Evolutionary conservation across 2,888 invertebrate species (phyloP).

Genomic region (Caenorhabditis panamensis): DNA sequence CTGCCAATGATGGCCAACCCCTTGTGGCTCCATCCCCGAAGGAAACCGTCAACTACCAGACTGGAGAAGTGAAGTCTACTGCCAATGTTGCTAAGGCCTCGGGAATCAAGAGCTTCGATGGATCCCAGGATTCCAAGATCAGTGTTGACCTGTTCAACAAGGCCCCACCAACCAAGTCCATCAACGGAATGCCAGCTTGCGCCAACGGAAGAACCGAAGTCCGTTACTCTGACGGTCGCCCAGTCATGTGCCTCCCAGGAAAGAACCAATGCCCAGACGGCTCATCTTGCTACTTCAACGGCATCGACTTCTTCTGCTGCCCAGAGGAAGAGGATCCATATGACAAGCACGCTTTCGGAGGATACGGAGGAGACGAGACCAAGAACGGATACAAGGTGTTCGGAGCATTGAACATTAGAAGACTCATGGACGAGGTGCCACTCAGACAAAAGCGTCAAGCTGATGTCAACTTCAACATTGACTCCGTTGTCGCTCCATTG

Average conservation of each 20-base stretch:
- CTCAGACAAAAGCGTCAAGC: conserved; percentile 63
- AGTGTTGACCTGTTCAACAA: conserved; percentile 51
- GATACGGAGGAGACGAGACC: conserved; percentile 79
- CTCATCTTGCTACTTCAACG: conserved; percentile 81
- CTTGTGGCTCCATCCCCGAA: conserved; percentile 75
- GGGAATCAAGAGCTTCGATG: conserved; percentile 54
- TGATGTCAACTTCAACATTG: conserved; percentile 71
- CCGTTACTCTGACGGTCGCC: conserved; percentile 68
- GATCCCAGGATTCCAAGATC: conserved; percentile 40
- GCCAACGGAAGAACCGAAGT: conserved; percentile 77
- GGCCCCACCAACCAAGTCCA: conserved; percentile 25
- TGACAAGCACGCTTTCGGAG: conserved; percentile 77
- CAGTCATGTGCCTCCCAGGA: conserved; percentile 81
- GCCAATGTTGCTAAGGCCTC: conserved; percentile 44
- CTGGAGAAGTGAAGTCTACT: conserved; percentile 65
- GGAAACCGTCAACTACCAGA: conserved; percentile 74
- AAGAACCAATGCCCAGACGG: conserved; percentile 79
- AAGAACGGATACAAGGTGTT: conserved; percentile 79
- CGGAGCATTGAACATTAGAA: conserved; percentile 73
- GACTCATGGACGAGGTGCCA: conserved; percentile 69
- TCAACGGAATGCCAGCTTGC: conserved; percentile 72
- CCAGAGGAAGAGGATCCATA: conserved; percentile 80
- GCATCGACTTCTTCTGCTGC: conserved; percentile 81
- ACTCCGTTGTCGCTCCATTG: conserved; percentile 74
- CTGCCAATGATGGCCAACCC: conserved; percentile 68